Evolutionary conservation across 2,888 invertebrate species (phyloP).

Genomic region (Agrotis exclamationis): DNA sequence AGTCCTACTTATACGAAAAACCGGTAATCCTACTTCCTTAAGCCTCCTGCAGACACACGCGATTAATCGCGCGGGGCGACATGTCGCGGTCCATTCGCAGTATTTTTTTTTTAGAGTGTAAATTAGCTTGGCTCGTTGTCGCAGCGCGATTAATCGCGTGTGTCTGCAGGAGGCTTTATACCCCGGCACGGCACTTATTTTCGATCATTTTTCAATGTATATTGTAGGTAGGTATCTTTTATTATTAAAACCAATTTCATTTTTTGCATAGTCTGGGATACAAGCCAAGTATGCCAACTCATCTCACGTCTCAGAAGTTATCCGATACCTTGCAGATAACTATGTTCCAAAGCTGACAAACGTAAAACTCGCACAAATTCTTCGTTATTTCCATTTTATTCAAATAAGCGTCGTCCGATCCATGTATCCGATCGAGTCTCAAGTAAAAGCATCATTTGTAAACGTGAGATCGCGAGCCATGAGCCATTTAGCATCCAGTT

Average conservation of each 20-base stretch:
- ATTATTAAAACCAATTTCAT: constrained; percentile 4
- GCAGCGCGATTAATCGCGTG: no score
- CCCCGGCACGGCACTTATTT: background rate
- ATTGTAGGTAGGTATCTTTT: background rate
- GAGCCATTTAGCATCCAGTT: constrained; percentile 75
- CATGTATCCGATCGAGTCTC: constrained; percentile 54
- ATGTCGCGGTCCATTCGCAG: no score
- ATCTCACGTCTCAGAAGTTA: constrained; percentile 6
- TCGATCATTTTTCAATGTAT: no score
- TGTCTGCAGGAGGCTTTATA: no score
- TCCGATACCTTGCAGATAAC: constrained; percentile 22
- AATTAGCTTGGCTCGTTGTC: no score
- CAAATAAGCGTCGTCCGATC: constrained; percentile 60
- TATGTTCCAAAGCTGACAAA: constrained; percentile 29
- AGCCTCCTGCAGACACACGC: no score
- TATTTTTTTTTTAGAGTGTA: no score
- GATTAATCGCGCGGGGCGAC: no score
- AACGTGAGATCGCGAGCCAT: constrained; percentile 68
- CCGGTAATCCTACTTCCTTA: constrained; percentile 21
- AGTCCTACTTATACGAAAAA: constrained; percentile 12
- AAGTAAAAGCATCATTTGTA: constrained; percentile 74
- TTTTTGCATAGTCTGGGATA: constrained; percentile 12
- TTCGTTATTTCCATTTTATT: constrained; percentile 64
- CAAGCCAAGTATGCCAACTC: constrained; percentile 1
- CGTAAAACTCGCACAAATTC: constrained; percentile 53